Evolutionary conservation across 2,797 vertebrate genomes (phyloP).

Genomic region (Aeoliscus strigatus): DNA sequence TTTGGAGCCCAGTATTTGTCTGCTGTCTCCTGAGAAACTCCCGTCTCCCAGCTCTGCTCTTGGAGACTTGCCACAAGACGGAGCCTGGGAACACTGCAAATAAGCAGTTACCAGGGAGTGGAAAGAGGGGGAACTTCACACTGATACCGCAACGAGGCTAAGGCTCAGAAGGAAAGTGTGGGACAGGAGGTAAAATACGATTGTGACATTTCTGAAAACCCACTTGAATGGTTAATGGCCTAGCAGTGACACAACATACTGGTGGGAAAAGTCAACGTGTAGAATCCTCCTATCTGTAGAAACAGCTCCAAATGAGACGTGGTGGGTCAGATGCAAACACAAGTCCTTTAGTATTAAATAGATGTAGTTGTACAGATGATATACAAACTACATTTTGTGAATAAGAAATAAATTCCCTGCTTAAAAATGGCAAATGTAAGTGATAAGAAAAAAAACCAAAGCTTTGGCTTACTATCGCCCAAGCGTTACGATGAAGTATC

Average conservation of each 20-base stretch:
- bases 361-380: too few relatives aligned
- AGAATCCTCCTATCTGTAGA: neutral
- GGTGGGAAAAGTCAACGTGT: slow-evolving; percentile 29
- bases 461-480: slow-evolving; percentile 2
- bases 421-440: slow-evolving; percentile 2
- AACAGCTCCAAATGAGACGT: slow-evolving; percentile 2
- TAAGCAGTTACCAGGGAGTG: slow-evolving; percentile 64
- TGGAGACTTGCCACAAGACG: slow-evolving; percentile 68
- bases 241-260: neutral
- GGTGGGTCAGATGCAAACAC: too few relatives aligned
- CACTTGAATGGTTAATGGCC: slow-evolving; percentile 15
- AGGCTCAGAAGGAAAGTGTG: slow-evolving; percentile 18
- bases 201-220: slow-evolving; percentile 35
- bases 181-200: slow-evolving; percentile 10
- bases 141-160: slow-evolving; percentile 14
- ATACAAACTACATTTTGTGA: too few relatives aligned
- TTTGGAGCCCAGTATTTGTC: slow-evolving; percentile 72
- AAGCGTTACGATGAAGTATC: too few relatives aligned
- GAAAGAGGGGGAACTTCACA: slow-evolving; percentile 37
- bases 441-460: slow-evolving; percentile 2
- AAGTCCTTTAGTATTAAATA: too few relatives aligned
- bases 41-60: slow-evolving; percentile 61
- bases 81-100: slow-evolving; percentile 71
- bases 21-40: slow-evolving; percentile 74
- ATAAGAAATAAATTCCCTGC: neutral